These are phyloP conservation scores for Euplagia quadripunctaria DNA, from an alignment of 2,888 invertebrate species.

Conservation along the genomic window DNA sequence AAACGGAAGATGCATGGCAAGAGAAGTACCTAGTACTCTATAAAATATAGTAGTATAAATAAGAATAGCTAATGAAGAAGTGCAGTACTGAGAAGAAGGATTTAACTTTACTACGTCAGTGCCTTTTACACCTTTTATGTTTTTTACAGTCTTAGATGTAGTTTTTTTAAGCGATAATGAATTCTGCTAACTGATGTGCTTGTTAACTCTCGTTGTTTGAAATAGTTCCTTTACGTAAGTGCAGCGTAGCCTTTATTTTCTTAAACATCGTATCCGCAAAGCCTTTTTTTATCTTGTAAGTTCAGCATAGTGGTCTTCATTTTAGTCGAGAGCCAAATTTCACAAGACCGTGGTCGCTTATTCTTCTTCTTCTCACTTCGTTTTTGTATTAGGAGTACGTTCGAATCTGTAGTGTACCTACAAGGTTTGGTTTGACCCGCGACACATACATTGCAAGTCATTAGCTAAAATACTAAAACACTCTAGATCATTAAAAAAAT, in stretches of 20 bases:
- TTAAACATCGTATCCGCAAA: neutral
- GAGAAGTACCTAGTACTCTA: neutral
- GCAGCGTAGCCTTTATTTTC: neutral
- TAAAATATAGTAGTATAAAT: neutral
- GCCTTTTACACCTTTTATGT: neutral
- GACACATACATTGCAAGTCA: too few relatives aligned
- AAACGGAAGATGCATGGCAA: too few relatives aligned
- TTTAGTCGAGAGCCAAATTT: too few relatives aligned
- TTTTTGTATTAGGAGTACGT: neutral
- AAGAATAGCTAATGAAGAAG: neutral
- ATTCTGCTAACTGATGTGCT: neutral
- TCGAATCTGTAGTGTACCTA: neutral
- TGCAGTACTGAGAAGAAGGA: neutral
- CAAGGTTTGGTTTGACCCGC: neutral
- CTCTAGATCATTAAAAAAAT: too few relatives aligned
- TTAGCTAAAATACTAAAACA: too few relatives aligned
- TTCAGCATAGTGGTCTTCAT: neutral
- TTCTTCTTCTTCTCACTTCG: too few relatives aligned
- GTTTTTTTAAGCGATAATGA: neutral
- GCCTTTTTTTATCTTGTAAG: neutral
- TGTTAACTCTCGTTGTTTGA: neutral
- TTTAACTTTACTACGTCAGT: neutral
- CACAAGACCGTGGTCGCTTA: too few relatives aligned
- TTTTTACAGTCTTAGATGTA: neutral
- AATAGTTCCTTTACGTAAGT: neutral